Evolutionary conservation across 2,888 invertebrate genomes (phyloP), one percentile per base, ranked within the genome.

Genomic region (Cephus pygmeus): DNA sequence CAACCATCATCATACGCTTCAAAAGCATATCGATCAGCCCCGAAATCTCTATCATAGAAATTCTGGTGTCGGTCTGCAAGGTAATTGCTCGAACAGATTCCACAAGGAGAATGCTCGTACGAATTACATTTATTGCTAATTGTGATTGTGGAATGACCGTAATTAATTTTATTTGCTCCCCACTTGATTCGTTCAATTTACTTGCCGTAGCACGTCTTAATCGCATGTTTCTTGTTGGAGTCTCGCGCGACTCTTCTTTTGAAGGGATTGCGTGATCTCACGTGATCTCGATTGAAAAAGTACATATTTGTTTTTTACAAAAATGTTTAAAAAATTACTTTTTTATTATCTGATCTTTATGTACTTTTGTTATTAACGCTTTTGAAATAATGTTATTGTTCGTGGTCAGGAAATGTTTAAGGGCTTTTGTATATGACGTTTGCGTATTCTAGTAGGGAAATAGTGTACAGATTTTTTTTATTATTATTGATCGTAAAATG

Each of bases 41-140:
- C 91, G 91, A 90, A 91, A 91, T 90, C 92, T 93, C 90, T 93
- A 93, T 92, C 93, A 93, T 92, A 93, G 93, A 93, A 93, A 93
- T 91, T 92, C 93, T 88, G 92, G 93, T 92, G 92, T 92, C 90
- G 93, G 92, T 92, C 92, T 93, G 92, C 92, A 93, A 93, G 93
- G 93, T 93, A 93, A 93, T 88, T 90, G 76, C 83, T 89, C 79
- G 79, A 75, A 75, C 69, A 76, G 69, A 77, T 80, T 79, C 77
- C 77, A 81, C 74, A 69, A 77, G 78, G 34, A 76, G 76, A 78
- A 80, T 69, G 73, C 75, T 76, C 79, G 68, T 69, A 76, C 79
- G 36, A 56, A 56, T 56, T 23, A 56, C 23, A 56, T 56, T 56
- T 56, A 56, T 56, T 56, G 56, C 56, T 56, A 56, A 23, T 79